These are phyloP conservation scores for Cryptotis parvus DNA, from an alignment of 2,113 vertebrate genomes.

Conservation along the genomic window DNA sequence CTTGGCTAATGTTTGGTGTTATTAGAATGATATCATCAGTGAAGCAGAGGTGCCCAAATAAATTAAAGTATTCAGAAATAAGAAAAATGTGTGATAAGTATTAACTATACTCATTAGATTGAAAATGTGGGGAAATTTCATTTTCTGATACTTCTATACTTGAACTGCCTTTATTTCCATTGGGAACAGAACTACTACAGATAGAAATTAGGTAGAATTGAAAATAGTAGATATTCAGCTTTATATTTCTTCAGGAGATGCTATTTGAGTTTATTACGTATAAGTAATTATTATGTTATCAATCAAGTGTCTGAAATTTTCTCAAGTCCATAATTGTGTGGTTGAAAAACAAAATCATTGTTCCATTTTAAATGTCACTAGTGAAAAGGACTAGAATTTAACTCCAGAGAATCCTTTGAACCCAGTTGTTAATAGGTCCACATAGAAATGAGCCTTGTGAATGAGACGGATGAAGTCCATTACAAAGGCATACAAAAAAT, in stretches of 20 bases:
- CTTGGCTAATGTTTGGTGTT: too few relatives aligned
- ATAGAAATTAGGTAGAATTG: slow-evolving; percentile 7
- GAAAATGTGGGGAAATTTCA: neutral
- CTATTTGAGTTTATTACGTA: slow-evolving; percentile 27
- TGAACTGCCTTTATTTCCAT: neutral
- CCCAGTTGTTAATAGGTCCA: neutral
- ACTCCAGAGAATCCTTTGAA: slow-evolving; percentile 20
- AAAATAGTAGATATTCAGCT: neutral
- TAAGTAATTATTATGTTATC: slow-evolving; percentile 36
- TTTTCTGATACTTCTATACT: slow-evolving; percentile 21
- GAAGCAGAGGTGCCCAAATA: too few relatives aligned
- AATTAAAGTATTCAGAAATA: too few relatives aligned
- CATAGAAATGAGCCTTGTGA: slow-evolving; percentile 42
- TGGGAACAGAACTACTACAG: neutral
- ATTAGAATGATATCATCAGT: too few relatives aligned
- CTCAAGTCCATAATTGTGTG: slow-evolving; percentile 20
- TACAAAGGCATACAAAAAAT: slow-evolving; percentile 31
- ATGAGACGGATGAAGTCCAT: slow-evolving; percentile 41
- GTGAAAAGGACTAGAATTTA: slow-evolving; percentile 51
- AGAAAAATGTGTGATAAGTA: neutral
- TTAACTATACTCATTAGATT: slow-evolving; percentile 50
- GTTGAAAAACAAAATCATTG: slow-evolving; percentile 11
- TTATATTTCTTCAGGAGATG: slow-evolving; percentile 16
- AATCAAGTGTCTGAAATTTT: slow-evolving; percentile 31
- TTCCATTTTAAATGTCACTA: slow-evolving; percentile 29